These are phyloP conservation scores for Diabrotica virgifera DNA, from an alignment of 1,140 invertebrate species.

Conservation along the genomic window DNA sequence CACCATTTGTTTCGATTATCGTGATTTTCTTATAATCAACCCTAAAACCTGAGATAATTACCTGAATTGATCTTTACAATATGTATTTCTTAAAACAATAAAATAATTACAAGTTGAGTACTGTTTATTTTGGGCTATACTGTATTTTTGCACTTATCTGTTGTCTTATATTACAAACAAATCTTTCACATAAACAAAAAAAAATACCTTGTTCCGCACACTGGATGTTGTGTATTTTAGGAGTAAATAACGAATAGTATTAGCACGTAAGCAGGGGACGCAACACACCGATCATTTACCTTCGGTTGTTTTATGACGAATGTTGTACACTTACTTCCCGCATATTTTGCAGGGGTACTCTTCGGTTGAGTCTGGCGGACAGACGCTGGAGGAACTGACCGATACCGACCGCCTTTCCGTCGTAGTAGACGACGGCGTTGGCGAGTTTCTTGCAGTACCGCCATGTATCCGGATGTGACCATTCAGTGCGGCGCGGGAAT, in stretches of 20 bases:
- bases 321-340: slow-evolving; percentile 87
- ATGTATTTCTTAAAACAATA: too few relatives aligned
- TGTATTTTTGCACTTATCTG: too few relatives aligned
- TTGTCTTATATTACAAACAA: neutral
- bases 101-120: too few relatives aligned
- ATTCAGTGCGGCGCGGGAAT: slow-evolving; percentile 73
- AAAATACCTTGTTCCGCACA: slow-evolving; percentile 46
- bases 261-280: slow-evolving; percentile 46
- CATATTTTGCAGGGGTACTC: slow-evolving; percentile 93
- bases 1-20: too few relatives aligned
- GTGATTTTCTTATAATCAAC: too few relatives aligned
- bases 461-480: slow-evolving; percentile 71
- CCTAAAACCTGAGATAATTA: too few relatives aligned
- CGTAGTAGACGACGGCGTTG: slow-evolving; percentile 52
- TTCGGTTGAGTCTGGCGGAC: slow-evolving; percentile 48
- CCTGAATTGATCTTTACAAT: too few relatives aligned
- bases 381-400: slow-evolving; percentile 20
- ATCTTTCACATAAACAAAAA: slow-evolving; percentile 19
- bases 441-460: slow-evolving; percentile 51
- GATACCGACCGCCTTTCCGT: slow-evolving; percentile 39
- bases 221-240: slow-evolving; percentile 41
- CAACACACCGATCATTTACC: slow-evolving; percentile 48
- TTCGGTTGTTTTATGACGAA: slow-evolving; percentile 43
- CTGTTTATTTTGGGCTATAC: too few relatives aligned
- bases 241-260: slow-evolving; percentile 39